Evolutionary conservation across 2,888 invertebrate species (phyloP), one percentile per base, ranked within the genome.

Genomic region (Luperina nickerlii): DNA sequence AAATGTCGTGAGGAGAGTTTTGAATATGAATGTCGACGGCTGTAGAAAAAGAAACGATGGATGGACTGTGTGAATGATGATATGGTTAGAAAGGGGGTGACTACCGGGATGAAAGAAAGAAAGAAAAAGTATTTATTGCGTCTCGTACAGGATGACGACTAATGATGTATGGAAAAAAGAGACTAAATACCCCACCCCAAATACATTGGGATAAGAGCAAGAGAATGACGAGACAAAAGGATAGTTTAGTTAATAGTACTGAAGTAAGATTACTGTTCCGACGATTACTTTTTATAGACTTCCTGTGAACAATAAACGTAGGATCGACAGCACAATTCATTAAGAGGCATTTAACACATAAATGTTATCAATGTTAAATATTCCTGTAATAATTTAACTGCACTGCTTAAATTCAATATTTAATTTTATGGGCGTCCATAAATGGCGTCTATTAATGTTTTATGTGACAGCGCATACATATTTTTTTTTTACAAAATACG

Each of bases 401-500:
- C 45, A 62, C n/a, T 45, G 9, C 65, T 69, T 45, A 74, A 27
- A 74, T 68, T 48, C 54, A 81, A 45, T 68, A 54, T 81, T 81
- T 57, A 57, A 51, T 42, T 79, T 71, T 57, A 72, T 48, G 42
- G n/a, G 51, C 60, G 48, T 75, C 27, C 54, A 70, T 76, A n/a
- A 65, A 69, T 69, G 51, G 18, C n/a, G 20, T 65, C 62, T 51
- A 27, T 65, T 81, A 63, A 63, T 76, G 76, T 60, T 51, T 65
- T 76, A 81, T 82, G 76, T 82, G 76, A 48, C 81, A 51, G 65
- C n/a, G 63, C 76, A 81, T 76, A 81, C 27, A 54, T 24, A 8
- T 20, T 24, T 68, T 20, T 74, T 15, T 32, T 65, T 68, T 72
- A 48, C 45, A 18, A n/a, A 69, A 81, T 57, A 48, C 18, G 27